These are phyloP conservation scores for Bombus pyrosoma DNA, from an alignment of 1,140 invertebrate genomes.

Conservation along the genomic window DNA sequence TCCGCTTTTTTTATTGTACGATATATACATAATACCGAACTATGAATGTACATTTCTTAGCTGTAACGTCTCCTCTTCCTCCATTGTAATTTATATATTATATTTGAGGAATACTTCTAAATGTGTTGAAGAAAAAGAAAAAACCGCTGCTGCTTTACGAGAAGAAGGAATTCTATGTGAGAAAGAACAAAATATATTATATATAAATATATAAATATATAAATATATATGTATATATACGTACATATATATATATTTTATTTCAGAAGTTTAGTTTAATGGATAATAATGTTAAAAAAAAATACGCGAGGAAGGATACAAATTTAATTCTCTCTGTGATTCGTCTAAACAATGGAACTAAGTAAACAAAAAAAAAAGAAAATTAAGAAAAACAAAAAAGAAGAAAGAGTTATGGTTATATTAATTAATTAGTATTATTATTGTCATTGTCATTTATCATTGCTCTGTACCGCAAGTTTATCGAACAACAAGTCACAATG, in stretches of 20 bases:
- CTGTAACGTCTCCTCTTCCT: constrained; percentile 61
- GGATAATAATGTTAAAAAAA: constrained; percentile 55
- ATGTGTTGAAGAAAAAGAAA: constrained; percentile 72
- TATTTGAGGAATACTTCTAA: constrained; percentile 74
- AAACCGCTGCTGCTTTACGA: constrained; percentile 71
- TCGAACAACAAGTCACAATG: constrained; percentile 50
- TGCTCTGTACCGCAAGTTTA: constrained; percentile 33
- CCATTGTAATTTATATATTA: constrained; percentile 71
- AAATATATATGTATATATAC: constrained; percentile 57
- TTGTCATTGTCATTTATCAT: constrained; percentile 58
- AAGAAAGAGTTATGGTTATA: constrained; percentile 55
- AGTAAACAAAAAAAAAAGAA: constrained; percentile 30
- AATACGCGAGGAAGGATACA: constrained; percentile 60
- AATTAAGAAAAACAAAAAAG: constrained; percentile 27
- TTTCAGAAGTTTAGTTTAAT: constrained; percentile 72
- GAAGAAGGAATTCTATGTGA: constrained; percentile 65
- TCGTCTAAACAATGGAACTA: constrained; percentile 68
- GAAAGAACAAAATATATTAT: constrained; percentile 58
- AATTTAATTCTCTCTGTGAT: constrained; percentile 76
- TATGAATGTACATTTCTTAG: constrained; percentile 76
- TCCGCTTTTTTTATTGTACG: constrained; percentile 77
- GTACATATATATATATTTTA: constrained; percentile 73
- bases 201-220: constrained; percentile 51
- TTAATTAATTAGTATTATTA: constrained; percentile 60
- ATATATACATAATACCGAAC: constrained; percentile 73